These are phyloP conservation scores for Mesembrinibis cayennensis DNA, from an alignment of 2,113 vertebrate genomes.

Conservation along the genomic window DNA sequence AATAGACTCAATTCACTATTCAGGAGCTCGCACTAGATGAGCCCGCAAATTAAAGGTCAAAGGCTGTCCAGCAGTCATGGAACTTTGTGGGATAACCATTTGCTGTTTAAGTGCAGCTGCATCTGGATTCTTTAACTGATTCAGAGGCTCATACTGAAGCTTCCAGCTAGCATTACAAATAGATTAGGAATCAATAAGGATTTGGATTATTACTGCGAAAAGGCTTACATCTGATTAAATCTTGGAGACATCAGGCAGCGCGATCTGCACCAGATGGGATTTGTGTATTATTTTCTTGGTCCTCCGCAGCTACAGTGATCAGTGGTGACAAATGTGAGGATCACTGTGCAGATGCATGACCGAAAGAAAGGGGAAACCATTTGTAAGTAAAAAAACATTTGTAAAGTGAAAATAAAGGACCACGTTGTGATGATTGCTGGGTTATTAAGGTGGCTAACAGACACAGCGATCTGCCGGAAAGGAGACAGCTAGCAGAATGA, in stretches of 20 bases:
- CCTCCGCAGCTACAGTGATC: background rate
- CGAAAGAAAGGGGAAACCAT: background rate
- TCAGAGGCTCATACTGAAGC: background rate
- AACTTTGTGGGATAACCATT: background rate
- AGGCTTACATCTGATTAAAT: slow-evolving; percentile 3
- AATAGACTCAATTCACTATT: background rate
- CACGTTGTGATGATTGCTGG: background rate
- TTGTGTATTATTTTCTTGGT: background rate
- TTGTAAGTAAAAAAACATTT: background rate
- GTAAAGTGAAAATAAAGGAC: background rate
- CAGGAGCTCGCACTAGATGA: background rate
- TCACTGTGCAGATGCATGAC: background rate
- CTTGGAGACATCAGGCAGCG: background rate
- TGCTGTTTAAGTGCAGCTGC: background rate
- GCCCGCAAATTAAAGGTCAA: background rate
- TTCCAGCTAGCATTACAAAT: background rate
- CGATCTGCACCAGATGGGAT: background rate
- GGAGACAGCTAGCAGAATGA: background rate
- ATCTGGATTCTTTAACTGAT: background rate
- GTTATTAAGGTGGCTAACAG: background rate
- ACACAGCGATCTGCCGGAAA: background rate
- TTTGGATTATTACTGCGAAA: slow-evolving; percentile 16
- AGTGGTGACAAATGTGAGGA: background rate
- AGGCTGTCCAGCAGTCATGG: background rate
- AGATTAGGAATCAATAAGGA: background rate